Percentiles rank a stretch among this genome's conserved stretches.
phyloP scores from a whole-genome alignment of 2,888 invertebrate genomes.

The Epinotia demarniana region DNA sequence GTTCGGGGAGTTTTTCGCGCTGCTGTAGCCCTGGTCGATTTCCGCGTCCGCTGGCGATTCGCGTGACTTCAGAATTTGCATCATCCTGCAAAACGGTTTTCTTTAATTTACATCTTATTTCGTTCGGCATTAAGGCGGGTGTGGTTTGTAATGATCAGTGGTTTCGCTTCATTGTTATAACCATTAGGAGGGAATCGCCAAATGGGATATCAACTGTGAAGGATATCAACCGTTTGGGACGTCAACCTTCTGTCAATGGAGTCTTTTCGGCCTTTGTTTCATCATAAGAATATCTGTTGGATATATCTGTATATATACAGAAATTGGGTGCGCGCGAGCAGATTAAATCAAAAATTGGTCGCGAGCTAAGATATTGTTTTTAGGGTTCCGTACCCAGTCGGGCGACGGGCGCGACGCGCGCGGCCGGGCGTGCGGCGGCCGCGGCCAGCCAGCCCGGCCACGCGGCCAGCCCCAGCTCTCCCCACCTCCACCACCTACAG shows the following conservation, averaged over 20 bases:
- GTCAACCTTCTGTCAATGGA: slow-evolving; percentile 29
- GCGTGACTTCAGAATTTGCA: slow-evolving; percentile 74
- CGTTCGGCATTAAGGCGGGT: not conserved
- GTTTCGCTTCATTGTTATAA: slow-evolving; percentile 76
- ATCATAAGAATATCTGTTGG: slow-evolving; percentile 16
- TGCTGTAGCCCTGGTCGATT: slow-evolving; percentile 75
- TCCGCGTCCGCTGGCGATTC: slow-evolving; percentile 65
- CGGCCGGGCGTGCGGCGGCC: too few species aligned
- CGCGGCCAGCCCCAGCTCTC: too few species aligned
- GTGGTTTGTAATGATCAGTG: slow-evolving; percentile 51
- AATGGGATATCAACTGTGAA: slow-evolving; percentile 58
- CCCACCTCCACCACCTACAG: too few species aligned
- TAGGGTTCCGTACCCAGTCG: too few species aligned
- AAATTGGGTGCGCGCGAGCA: too few species aligned
- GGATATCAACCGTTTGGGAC: slow-evolving; percentile 71
- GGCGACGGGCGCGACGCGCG: too few species aligned
- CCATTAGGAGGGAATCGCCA: slow-evolving; percentile 55
- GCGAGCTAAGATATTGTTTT: too few species aligned
- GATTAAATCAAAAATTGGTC: too few species aligned
- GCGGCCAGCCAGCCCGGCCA: too few species aligned
- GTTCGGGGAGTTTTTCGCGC: slow-evolving; percentile 72
- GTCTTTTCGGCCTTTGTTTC: slow-evolving; percentile 72
- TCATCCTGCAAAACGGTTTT: slow-evolving; percentile 67
- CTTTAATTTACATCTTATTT: not conserved
- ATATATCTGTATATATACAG: too few species aligned